Conservation (phyloP, 2,888 invertebrate species). For the Sminthurides aquaticus region DNA sequence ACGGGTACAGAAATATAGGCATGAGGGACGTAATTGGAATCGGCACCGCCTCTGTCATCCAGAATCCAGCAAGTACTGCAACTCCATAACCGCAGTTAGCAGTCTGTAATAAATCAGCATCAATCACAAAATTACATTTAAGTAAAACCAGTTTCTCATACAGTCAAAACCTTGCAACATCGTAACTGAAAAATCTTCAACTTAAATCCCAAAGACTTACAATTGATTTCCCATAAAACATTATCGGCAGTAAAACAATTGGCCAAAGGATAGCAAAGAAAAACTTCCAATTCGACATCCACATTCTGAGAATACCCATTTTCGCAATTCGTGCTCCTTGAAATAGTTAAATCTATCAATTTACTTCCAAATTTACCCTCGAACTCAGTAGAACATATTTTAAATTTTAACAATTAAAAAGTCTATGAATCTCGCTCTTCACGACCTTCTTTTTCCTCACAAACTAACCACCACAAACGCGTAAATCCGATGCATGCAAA, state of each 20-base stretch:
- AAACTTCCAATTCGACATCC: conserved; percentile 11
- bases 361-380: too few relatives aligned
- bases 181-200: not conserved
- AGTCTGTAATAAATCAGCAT: conserved; percentile 21
- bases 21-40: conserved; percentile 45
- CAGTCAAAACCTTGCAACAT: not conserved
- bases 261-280: conserved; percentile 19
- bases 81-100: conserved; percentile 44
- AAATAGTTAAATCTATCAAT: too few relatives aligned
- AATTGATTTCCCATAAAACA: conserved; percentile 12
- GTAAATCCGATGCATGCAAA: too few relatives aligned
- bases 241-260: conserved; percentile 11
- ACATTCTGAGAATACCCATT: not conserved
- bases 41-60: conserved; percentile 46
- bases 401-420: too few relatives aligned
- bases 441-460: too few relatives aligned
- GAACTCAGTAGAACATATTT: not conserved
- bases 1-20: conserved; percentile 45
- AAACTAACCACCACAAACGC: too few relatives aligned
- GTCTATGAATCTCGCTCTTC: not conserved
- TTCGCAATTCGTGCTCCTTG: too few relatives aligned
- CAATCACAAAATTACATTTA: not conserved
- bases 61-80: conserved; percentile 44
- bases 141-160: not conserved
- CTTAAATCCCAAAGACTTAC: not conserved